Evolutionary conservation across 1,140 invertebrate species (phyloP).

Genomic region (Hylaeus volcanicus): DNA sequence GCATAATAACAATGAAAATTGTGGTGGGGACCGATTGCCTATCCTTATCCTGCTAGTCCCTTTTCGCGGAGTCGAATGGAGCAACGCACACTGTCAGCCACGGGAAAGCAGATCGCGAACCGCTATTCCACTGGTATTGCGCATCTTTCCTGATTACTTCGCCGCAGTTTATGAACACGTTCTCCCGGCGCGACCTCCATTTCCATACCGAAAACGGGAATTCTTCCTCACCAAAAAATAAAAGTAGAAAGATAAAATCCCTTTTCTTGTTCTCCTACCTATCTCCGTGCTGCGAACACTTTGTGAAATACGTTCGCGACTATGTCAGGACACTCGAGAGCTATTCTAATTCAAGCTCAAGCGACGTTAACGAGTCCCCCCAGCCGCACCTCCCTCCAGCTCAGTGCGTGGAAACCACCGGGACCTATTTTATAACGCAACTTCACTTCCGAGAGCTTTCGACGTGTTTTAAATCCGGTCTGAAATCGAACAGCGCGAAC

Average conservation of each 20-base stretch:
- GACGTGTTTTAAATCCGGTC: background rate
- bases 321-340: slow-evolving; percentile 23
- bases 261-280: background rate
- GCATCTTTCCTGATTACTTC: slow-evolving; percentile 33
- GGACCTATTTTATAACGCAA: slow-evolving; percentile 19
- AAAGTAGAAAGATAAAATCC: background rate
- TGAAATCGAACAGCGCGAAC: no score
- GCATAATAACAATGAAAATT: no score
- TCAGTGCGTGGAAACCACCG: slow-evolving; percentile 10
- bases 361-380: slow-evolving; percentile 21
- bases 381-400: background rate
- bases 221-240: slow-evolving; percentile 5
- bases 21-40: no score
- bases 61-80: no score
- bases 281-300: slow-evolving; percentile 2
- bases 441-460: background rate
- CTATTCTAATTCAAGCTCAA: slow-evolving; percentile 35
- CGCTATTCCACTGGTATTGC: background rate
- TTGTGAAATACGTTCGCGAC: slow-evolving; percentile 20
- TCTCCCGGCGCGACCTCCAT: background rate
- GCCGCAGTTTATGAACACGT: slow-evolving; percentile 1
- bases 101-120: background rate
- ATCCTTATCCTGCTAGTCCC: no score
- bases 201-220: slow-evolving; percentile 21
- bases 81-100: background rate